phyloP scores from a whole-genome alignment of 2,888 invertebrate genomes.

The Heliconius ismenius region DNA sequence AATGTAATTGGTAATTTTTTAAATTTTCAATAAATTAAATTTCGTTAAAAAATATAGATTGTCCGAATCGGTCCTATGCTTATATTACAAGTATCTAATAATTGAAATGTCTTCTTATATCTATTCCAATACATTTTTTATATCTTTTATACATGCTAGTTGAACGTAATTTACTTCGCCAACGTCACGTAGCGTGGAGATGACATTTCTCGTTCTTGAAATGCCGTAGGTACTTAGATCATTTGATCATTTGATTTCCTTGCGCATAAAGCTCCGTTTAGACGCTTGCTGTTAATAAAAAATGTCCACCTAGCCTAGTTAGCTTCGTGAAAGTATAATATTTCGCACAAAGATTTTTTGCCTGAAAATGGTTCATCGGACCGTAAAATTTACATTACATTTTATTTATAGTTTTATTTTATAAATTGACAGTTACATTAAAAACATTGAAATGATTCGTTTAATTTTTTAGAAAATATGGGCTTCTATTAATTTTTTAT shows the following conservation, averaged over 20 bases:
- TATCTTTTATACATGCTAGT: slow-evolving; percentile 4
- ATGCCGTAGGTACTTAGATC: not conserved
- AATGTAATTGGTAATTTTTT: not conserved
- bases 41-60: not conserved
- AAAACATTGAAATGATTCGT: slow-evolving; percentile 15
- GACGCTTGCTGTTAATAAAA: slow-evolving; percentile 3
- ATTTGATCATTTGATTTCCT: not conserved
- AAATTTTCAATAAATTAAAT: not conserved
- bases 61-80: no score
- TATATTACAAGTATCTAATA: not conserved
- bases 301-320: slow-evolving; percentile 22
- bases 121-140: slow-evolving; percentile 8
- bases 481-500: slow-evolving; percentile 22
- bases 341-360: slow-evolving; percentile 31
- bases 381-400: slow-evolving; percentile 39
- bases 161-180: slow-evolving; percentile 12
- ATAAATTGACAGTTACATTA: slow-evolving; percentile 18
- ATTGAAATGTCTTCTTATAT: slow-evolving; percentile 15
- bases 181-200: slow-evolving; percentile 14
- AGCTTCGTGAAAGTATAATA: slow-evolving; percentile 37
- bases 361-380: slow-evolving; percentile 23
- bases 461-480: slow-evolving; percentile 21
- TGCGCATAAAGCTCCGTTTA: not conserved
- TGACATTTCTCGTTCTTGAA: slow-evolving; percentile 11
- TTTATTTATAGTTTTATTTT: slow-evolving; percentile 20